Conservation (phyloP, 1,140 invertebrate species). For the Glossosoma conforme region DNA sequence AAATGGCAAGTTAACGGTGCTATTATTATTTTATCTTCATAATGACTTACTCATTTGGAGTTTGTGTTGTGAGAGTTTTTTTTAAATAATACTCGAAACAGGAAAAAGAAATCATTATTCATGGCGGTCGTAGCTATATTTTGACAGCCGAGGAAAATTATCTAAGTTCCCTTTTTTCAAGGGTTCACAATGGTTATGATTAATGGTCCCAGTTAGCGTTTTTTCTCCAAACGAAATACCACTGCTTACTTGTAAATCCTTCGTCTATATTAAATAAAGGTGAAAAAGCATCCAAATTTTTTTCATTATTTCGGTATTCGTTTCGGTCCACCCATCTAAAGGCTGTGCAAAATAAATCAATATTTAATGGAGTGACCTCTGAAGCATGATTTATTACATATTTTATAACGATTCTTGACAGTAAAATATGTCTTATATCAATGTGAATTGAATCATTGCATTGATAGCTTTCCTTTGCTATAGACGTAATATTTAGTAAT, state of each 20-base stretch:
- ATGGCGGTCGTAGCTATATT: constrained; percentile 10
- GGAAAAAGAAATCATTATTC: constrained; percentile 28
- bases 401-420: no score
- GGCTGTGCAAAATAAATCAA: no score
- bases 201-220: constrained; percentile 24
- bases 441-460: no score
- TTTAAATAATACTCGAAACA: constrained; percentile 23
- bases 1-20: no score
- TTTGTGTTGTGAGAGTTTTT: constrained; percentile 1
- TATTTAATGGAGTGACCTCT: no score
- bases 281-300: constrained; percentile 5
- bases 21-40: constrained; percentile 13
- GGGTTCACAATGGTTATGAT: constrained; percentile 21
- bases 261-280: constrained; percentile 3
- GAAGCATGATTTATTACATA: no score
- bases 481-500: no score
- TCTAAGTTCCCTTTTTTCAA: constrained; percentile 16
- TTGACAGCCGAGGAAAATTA: constrained; percentile 24
- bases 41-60: constrained; percentile 3
- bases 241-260: not conserved
- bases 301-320: not conserved
- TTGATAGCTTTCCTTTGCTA: no score
- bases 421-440: no score
- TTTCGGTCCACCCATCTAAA: constrained; percentile 1
- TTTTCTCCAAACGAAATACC: constrained; percentile 16